Evolutionary conservation across 2,797 vertebrate genomes (phyloP).

Genomic region (Pseudotriccus pelzelni): DNA sequence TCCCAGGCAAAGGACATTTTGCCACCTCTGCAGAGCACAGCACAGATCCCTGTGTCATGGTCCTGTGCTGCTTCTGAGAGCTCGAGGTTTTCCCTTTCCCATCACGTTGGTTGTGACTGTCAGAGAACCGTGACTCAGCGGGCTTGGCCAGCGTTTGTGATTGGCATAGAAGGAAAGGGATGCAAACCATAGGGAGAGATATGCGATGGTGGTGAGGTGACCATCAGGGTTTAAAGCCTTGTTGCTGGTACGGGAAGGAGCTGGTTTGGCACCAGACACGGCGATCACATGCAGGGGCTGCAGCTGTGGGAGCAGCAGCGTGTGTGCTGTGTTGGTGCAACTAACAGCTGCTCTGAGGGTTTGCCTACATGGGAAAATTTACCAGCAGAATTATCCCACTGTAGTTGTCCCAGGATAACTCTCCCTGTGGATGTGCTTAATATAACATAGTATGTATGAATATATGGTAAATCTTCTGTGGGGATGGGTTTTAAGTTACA

Average conservation of each 20-base stretch:
- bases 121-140: rapidly evolving
- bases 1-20: not conserved
- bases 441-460: not conserved
- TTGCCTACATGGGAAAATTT: slow-evolving; percentile 27
- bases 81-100: not conserved
- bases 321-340: not conserved
- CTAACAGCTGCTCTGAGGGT: not conserved
- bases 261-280: not conserved
- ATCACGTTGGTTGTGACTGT: rapidly evolving
- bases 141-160: not conserved
- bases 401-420: slow-evolving; percentile 33
- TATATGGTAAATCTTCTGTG: not conserved
- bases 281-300: not conserved
- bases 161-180: not conserved
- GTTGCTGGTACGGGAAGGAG: not conserved
- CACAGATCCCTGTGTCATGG: not conserved
- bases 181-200: not conserved
- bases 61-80: not conserved
- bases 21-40: rapidly evolving
- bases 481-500: not conserved
- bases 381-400: not conserved
- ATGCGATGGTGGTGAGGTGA: not conserved
- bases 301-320: not conserved
- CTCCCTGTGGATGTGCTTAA: not conserved
- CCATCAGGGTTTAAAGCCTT: not conserved